These are phyloP conservation scores for Thinocorus orbignyianus DNA, from an alignment of 2,113 vertebrate genomes.

Conservation along the genomic window DNA sequence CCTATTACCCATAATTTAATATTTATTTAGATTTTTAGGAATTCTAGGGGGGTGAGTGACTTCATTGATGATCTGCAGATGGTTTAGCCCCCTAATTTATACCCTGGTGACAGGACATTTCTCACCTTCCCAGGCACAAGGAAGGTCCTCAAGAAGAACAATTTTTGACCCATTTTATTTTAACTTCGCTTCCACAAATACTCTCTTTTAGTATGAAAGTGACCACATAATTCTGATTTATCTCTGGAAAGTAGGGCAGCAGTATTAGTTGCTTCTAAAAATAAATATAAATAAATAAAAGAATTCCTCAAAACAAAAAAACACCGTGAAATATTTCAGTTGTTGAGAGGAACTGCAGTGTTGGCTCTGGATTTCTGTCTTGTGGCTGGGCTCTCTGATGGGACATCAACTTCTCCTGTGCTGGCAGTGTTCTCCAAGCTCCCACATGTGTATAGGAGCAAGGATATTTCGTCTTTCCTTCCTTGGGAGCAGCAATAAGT, in stretches of 20 bases:
- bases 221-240: neutral
- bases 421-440: neutral
- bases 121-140: slow-evolving; percentile 23
- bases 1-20: neutral
- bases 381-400: neutral
- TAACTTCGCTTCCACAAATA: neutral
- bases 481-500: neutral
- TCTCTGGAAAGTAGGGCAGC: neutral
- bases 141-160: neutral
- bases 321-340: neutral
- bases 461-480: neutral
- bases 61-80: slow-evolving; percentile 20
- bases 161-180: neutral
- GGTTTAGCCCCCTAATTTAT: neutral
- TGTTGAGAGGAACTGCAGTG: neutral
- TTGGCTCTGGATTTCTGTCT: neutral
- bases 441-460: rapidly evolving
- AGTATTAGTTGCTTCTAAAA: neutral
- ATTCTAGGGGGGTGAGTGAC: neutral
- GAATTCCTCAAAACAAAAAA: neutral
- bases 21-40: neutral
- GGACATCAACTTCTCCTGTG: neutral
- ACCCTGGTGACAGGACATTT: neutral
- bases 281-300: neutral
- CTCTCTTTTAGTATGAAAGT: neutral